These are phyloP conservation scores for Pseudochirops corinnae DNA, from an alignment of 2,797 vertebrate species.

Conservation along the genomic window DNA sequence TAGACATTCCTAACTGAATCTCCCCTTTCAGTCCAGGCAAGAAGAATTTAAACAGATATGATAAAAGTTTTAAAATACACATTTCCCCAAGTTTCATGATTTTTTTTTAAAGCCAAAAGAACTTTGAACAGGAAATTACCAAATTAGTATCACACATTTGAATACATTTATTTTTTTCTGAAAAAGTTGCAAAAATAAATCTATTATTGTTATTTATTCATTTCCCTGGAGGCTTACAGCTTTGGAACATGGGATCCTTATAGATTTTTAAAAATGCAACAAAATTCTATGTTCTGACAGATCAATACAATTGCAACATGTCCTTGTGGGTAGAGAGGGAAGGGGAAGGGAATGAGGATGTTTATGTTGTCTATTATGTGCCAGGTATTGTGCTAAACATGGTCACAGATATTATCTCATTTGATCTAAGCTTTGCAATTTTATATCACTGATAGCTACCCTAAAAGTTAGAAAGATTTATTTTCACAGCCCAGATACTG, in stretches of 20 bases:
- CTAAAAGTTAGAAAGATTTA: background rate
- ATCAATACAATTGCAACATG: background rate
- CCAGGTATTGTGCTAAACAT: background rate
- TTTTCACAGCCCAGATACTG: background rate
- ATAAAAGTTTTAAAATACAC: conserved; percentile 21
- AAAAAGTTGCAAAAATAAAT: background rate
- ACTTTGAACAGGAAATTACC: conserved; percentile 7
- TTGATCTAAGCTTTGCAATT: background rate
- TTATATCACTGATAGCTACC: background rate
- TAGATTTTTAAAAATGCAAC: background rate
- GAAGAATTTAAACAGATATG: background rate
- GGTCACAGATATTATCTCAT: background rate
- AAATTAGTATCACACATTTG: background rate
- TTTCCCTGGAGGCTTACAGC: background rate
- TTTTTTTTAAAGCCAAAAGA: background rate
- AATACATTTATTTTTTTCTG: background rate
- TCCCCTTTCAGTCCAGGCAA: background rate
- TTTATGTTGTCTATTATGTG: background rate
- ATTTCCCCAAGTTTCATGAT: background rate
- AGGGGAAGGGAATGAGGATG: background rate
- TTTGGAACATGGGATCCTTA: background rate
- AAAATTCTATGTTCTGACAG: background rate
- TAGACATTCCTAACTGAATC: background rate
- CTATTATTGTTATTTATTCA: background rate
- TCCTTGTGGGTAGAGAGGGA: background rate